Base-by-base conservation (phyloP, 1,140 invertebrate genomes). In the Brachystomella parvula region DNA sequence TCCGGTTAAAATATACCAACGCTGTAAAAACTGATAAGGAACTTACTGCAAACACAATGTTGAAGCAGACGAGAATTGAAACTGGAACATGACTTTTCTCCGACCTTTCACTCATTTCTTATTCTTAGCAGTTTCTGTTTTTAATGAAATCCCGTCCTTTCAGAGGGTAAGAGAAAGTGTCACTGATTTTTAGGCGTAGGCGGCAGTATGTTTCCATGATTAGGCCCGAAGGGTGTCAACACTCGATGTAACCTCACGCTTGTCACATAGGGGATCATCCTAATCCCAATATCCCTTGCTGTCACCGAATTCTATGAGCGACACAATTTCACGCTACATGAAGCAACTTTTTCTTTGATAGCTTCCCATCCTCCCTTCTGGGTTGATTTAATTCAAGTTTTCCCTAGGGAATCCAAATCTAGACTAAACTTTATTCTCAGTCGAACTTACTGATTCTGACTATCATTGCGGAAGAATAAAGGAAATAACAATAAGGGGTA, bases 21-120 rank as follows among this genome's bases (percentile, higher is more conserved):
- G n/a, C n/a, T n/a, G n/a, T n/a, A n/a, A n/a, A n/a, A n/a, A n/a
- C n/a, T n/a, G n/a, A 56, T 21, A 30, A 30, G 2, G 56, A 61
- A 28, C 65, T 72, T 67, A 72, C 71, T 1, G 65, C 68, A 62
- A 72, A 72, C 0, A 72, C 63, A 26, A 72, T 67, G 61, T 72
- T 72, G 66, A 72, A 72, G 60, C 71, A 72, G 15, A 72, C 49
- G 17, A 72, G 65, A 30, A 72, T 72, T 19, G 68, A 67, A 24
- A 35, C 47, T 30, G 67, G 61, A n/a, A 69, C 21, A 3, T 47
- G 35, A 9, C 1, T 61, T 58, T 57, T 65, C 24, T 31, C 24
- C n/a, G n/a, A 57, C 35, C 60, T 66, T 35, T 70, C 65, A 26
- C 31, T 44, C 67, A 69, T 69, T 33, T 57, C 60, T 3, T 19